A percentile compares a stretch with the other conserved stretches of the same genome.
phyloP scores from a whole-genome alignment of 1,140 invertebrate genomes.

The Mercenaria mercenaria region DNA sequence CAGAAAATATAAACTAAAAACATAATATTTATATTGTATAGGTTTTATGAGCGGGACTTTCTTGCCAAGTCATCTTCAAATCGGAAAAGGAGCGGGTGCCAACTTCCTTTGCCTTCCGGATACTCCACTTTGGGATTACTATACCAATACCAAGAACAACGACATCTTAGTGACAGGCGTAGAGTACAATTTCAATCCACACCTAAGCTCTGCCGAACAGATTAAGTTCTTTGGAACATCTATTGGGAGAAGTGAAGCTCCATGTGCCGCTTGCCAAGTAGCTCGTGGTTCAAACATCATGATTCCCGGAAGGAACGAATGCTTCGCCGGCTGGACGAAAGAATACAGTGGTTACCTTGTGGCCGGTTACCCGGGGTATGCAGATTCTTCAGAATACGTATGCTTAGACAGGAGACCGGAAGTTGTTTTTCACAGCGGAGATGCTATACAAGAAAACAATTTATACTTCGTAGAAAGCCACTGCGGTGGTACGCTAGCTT shows the following conservation, averaged over 20 bases:
- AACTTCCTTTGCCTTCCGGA: slow-evolving; percentile 65
- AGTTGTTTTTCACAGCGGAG: neutral
- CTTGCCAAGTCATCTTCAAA: neutral
- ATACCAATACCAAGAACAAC: neutral
- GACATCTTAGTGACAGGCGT: slow-evolving; percentile 57
- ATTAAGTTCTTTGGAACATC: neutral
- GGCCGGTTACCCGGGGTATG: slow-evolving; percentile 41
- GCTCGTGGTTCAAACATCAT: slow-evolving; percentile 53
- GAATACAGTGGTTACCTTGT: slow-evolving; percentile 73
- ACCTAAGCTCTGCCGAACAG: neutral
- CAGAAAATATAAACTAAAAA: neutral
- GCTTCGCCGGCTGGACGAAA: slow-evolving; percentile 61
- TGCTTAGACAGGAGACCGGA: slow-evolving; percentile 71
- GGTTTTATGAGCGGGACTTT: slow-evolving; percentile 39
- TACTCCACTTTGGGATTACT: slow-evolving; percentile 51
- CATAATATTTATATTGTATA: neutral
- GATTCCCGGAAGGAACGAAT: slow-evolving; percentile 66
- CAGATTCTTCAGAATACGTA: slow-evolving; percentile 52
- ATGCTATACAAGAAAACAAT: slow-evolving; percentile 40
- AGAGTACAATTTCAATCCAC: neutral
- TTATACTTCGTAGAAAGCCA: slow-evolving; percentile 63
- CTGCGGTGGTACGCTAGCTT: slow-evolving; percentile 63
- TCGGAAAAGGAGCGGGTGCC: slow-evolving; percentile 25
- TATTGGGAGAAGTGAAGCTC: slow-evolving; percentile 43
- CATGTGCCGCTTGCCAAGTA: slow-evolving; percentile 65